Evolutionary conservation across 2,113 vertebrate genomes (phyloP), one percentile per base, ranked within the genome.

Genomic region (Cairina moschata): DNA sequence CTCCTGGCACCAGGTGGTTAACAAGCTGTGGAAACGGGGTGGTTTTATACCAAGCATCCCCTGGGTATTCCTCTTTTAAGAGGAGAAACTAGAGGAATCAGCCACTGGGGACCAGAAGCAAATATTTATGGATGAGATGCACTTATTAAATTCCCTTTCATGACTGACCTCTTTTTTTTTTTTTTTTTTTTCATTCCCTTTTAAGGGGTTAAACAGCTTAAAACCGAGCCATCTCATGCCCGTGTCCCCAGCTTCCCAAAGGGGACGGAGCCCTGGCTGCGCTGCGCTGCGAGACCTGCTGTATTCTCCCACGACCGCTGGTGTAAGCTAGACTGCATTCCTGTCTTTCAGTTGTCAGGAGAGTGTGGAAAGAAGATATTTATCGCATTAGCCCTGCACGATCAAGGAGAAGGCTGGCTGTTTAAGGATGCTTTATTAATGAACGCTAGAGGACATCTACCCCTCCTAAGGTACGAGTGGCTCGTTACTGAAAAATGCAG

Each of bases 381-480:
- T 93, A 95, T 96, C 82, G 26, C 90, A 93, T 96, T 93, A 93
- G 95, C 71, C 85, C 82, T 80, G 91, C 87, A 66, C 55, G 85
- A 91, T 96, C 91, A 94, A 96, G 96, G 94, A 96, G 90, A 89
- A 94, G 91, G 72, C 83, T 42, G 82, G 84, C 85, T 93, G 77
- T 86, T 94, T 96, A 80, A 86, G 93, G 91, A 93, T 95, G 91
- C 94, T 96, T 97, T 96, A 97, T 96, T 94, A 97, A 97, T 96
- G 95, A 95, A 91, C 85, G 91, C 95, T 94, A 90, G 93, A 96
- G 95, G 93, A 96, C 94, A 96, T 96, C 94, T 63, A 93, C 95
- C 94, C 91, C 95, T 96, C 93, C 93, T 91, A 94, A 94, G 0
- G 18, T 78, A 86, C 65, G 28, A 91, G 91, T 71, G 88, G 90